Conservation (phyloP, 1,140 invertebrate species). For the Conus betulinus region DNA sequence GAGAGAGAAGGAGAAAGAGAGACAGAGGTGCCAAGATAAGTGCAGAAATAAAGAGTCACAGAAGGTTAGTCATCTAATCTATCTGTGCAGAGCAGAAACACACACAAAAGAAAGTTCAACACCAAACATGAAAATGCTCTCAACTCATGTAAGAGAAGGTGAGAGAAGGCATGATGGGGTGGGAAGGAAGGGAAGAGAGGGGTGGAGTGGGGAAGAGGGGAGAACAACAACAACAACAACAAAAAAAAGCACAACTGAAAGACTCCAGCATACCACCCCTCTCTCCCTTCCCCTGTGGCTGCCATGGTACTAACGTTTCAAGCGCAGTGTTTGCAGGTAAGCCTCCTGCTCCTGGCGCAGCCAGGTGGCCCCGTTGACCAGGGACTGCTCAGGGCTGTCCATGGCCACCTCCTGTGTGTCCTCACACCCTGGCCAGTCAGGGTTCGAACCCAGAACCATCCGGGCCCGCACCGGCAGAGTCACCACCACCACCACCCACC, state of each 20-base stretch:
- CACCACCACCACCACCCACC: too few species aligned
- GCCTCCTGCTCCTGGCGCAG: conserved; percentile 56
- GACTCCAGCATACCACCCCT: too few species aligned
- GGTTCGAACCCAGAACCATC: conserved; percentile 31
- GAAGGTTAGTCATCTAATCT: too few species aligned
- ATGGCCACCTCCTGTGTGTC: not conserved
- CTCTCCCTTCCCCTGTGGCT: too few species aligned
- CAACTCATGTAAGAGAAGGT: too few species aligned
- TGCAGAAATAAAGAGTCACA: not conserved
- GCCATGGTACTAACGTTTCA: conserved; percentile 56
- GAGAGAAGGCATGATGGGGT: too few species aligned
- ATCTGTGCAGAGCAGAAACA: too few species aligned
- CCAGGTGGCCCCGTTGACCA: conserved; percentile 50
- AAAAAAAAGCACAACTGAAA: not conserved
- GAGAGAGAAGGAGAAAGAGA: conserved; percentile 26
- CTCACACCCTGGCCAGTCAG: not conserved
- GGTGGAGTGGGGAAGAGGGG: not conserved
- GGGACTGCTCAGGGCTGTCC: conserved; percentile 24
- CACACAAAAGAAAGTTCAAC: too few species aligned
- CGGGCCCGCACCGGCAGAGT: not conserved
- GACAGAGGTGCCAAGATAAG: not conserved
- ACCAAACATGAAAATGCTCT: too few species aligned
- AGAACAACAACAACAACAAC: too few species aligned
- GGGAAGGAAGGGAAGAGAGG: conserved; percentile 13
- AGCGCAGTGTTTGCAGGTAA: conserved; percentile 50